Conservation (phyloP, 2,888 invertebrate species). For the Ypsolopha sequella region DNA sequence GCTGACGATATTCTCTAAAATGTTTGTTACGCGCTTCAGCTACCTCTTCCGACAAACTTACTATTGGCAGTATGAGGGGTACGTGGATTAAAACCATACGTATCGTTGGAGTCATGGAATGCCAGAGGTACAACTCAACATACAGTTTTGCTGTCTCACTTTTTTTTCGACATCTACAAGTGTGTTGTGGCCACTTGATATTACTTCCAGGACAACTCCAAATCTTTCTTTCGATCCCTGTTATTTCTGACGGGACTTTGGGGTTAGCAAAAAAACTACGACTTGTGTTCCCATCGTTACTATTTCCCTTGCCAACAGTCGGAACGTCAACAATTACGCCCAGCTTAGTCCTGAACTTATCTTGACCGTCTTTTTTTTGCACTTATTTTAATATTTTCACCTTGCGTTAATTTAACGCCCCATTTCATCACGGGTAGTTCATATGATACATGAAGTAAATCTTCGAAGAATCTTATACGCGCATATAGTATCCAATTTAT, state of each 20-base stretch:
- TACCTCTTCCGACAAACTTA: slow-evolving; percentile 9
- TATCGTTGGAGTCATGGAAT: slow-evolving; percentile 11
- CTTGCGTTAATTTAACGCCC: too few species aligned
- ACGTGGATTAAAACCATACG: slow-evolving; percentile 12
- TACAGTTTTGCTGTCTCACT: slow-evolving; percentile 9
- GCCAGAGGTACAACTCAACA: slow-evolving; percentile 12
- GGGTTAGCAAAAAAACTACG: too few species aligned
- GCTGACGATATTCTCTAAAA: not conserved
- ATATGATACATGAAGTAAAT: too few species aligned
- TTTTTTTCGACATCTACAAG: slow-evolving; percentile 7
- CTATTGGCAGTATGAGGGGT: slow-evolving; percentile 11
- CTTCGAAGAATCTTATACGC: too few species aligned
- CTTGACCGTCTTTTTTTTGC: too few species aligned
- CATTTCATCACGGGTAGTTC: too few species aligned
- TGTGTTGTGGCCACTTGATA: slow-evolving; percentile 8
- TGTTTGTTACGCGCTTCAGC: slow-evolving; percentile 11
- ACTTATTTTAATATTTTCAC: too few species aligned
- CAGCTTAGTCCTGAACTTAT: too few species aligned
- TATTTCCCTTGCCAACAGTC: too few species aligned
- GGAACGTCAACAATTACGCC: too few species aligned
- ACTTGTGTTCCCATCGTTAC: too few species aligned
- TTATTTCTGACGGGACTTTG: slow-evolving; percentile 12
- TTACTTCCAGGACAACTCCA: slow-evolving; percentile 11
- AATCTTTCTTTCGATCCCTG: slow-evolving; percentile 9
- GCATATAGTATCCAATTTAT: too few species aligned